Conservation (phyloP, 2,113 vertebrate species). For the Montifringilla adamsi region DNA sequence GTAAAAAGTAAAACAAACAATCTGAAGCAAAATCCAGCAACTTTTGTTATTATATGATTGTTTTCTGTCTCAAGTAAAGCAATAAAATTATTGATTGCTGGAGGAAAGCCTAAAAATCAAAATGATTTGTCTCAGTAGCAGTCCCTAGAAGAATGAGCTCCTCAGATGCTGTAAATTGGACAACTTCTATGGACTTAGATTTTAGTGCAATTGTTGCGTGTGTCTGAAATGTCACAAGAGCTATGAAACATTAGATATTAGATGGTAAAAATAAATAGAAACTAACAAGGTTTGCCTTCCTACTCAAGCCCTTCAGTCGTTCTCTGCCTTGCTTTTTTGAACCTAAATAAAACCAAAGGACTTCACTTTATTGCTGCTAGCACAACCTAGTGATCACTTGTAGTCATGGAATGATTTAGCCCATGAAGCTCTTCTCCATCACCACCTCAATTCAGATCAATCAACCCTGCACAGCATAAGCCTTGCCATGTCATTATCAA, state of each 20-base stretch:
- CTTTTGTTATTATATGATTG: slow-evolving; percentile 17
- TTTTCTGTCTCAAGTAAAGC: slow-evolving; percentile 36
- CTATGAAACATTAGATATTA: slow-evolving; percentile 44
- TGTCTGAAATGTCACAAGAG: slow-evolving; percentile 25
- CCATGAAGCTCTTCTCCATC: neutral
- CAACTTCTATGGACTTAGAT: neutral
- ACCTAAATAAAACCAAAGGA: slow-evolving; percentile 7
- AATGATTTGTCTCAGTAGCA: slow-evolving; percentile 55
- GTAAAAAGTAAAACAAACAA: slow-evolving; percentile 36
- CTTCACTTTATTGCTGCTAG: neutral
- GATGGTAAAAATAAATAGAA: slow-evolving; percentile 42
- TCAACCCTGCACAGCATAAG: neutral
- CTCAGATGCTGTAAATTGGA: slow-evolving; percentile 37
- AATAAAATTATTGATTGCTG: slow-evolving; percentile 52
- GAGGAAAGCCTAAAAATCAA: slow-evolving; percentile 46
- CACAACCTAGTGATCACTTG: neutral
- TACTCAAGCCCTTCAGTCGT: slow-evolving; percentile 1
- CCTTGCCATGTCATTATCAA: neutral
- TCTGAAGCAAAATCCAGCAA: neutral
- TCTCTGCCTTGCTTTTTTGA: neutral
- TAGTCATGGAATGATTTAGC: neutral
- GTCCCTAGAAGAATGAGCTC: slow-evolving; percentile 23
- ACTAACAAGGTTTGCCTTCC: slow-evolving; percentile 28
- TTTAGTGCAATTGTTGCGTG: neutral
- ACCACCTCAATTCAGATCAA: slow-evolving; percentile 1